Percentiles rank a stretch among this genome's conserved stretches.
phyloP scores from a whole-genome alignment of 1,140 invertebrate species.

The Pygmarrhopalites habei region DNA sequence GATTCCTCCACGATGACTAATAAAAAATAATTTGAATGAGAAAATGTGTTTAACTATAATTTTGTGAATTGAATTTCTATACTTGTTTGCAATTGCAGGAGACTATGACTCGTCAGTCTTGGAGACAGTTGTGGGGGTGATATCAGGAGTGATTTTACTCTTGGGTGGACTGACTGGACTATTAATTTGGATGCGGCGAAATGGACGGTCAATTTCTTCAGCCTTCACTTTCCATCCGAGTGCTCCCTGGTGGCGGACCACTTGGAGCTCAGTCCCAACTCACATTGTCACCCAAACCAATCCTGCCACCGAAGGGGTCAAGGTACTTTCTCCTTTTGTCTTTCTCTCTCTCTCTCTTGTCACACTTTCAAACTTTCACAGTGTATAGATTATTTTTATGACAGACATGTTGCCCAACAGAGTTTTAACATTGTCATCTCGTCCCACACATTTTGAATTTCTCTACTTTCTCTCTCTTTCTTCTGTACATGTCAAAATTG shows the following conservation, averaged over 20 bases:
- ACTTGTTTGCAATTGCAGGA: slow-evolving; percentile 25
- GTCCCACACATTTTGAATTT: no score
- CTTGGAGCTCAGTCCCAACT: slow-evolving; percentile 36
- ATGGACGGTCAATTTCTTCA: slow-evolving; percentile 29
- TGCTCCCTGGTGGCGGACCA: slow-evolving; percentile 26
- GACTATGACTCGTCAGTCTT: slow-evolving; percentile 35
- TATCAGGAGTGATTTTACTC: slow-evolving; percentile 35
- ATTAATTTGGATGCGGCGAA: slow-evolving; percentile 34
- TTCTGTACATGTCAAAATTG: no score
- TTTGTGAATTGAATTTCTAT: neutral
- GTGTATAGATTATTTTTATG: no score
- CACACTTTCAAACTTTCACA: no score
- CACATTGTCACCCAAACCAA: slow-evolving; percentile 38
- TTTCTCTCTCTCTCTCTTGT: neutral
- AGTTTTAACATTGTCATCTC: no score
- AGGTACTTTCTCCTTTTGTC: slow-evolving; percentile 21
- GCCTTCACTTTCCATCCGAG: slow-evolving; percentile 27
- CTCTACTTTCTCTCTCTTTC: no score
- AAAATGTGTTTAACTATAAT: no score
- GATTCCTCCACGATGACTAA: no score
- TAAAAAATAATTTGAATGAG: no score
- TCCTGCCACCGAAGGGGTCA: slow-evolving; percentile 35
- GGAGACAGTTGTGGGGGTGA: slow-evolving; percentile 39
- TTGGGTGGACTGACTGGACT: slow-evolving; percentile 30
- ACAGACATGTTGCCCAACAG: no score